Evolutionary conservation across 2,888 invertebrate species (phyloP).

Genomic region (Campoplex capitator): DNA sequence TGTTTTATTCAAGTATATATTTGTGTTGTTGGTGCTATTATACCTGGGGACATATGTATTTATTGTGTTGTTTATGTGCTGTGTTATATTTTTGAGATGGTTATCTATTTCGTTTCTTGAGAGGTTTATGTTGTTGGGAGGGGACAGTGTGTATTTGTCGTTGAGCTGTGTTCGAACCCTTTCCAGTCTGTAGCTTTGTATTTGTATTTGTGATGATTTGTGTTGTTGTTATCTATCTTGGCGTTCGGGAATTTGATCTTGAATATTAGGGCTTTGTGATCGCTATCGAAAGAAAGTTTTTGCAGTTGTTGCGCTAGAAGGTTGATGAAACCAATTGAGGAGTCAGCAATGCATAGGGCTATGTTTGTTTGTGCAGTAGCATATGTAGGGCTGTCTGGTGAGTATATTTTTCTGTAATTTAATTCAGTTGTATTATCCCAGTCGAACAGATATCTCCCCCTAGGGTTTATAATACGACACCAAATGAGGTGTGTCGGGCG

Average conservation of each 20-base stretch:
- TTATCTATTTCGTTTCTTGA: conserved; percentile 5
- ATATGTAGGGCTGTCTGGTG: conserved; percentile 2
- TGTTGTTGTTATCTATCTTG: not conserved
- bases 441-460: conserved; percentile 35
- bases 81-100: not conserved
- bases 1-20: no score
- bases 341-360: conserved; percentile 42
- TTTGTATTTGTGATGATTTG: not conserved
- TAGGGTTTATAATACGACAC: not conserved
- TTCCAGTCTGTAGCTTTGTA: conserved; percentile 28
- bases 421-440: conserved; percentile 29
- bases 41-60: no score
- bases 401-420: not conserved
- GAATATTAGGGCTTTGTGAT: conserved; percentile 36
- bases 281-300: conserved; percentile 46
- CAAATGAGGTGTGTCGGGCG: conserved; percentile 1
- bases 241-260: not conserved
- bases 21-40: no score
- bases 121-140: conserved; percentile 6
- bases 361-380: no score
- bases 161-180: not conserved
- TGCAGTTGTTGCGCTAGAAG: not conserved
- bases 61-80: no score
- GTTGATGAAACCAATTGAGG: not conserved
- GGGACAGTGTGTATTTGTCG: not conserved